Base-by-base conservation (phyloP, 2,113 vertebrate genomes). In the Sorex araneus region DNA sequence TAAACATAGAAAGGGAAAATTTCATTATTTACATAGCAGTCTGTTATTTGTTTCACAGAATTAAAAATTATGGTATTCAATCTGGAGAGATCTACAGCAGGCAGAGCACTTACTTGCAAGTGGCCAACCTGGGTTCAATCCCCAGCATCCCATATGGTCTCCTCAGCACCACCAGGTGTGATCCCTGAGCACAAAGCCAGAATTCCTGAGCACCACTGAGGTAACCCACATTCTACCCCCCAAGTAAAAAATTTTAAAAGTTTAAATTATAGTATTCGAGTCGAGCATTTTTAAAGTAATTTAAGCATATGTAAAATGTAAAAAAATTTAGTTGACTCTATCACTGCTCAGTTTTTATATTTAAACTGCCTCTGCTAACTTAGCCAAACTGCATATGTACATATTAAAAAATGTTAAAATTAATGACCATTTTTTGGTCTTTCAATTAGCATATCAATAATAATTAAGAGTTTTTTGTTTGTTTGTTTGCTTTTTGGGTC, bases 51-150 rank as follows among this genome's bases (percentile, higher is more conserved):
- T 90, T 94, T 90, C 54, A 89, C 3, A 84, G 30, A 50, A 83
- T 54, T 70, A 18, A 50, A 94, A 94, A 93, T 83, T 79, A 45
- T 57, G 30, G 2, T 54, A 79, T 40, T 89, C 69, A 86, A 4
- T 21, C 57, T 23, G 21, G 57, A 60, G 57, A 7, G 19, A 60
- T 21, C 18, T 54, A 23, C 57, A 60, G 57, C 18, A 23, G 54
- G 19, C 23, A 60, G 57, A 23, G 4, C 21, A 60, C 57, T 60
- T 60, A 19, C 21, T 60, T 60, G 57, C 19, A 21, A 19, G 57
- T 60, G 57, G 57, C 57, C 57, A 60, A 60, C 18, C 2, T 23
- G 18, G 19, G 21, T 60, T 60, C 6, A 60, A 60, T 23, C 57
- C 19, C 57, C 21, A 23, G 57, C 57, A 60, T 23, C 57, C 18